Base-by-base conservation (phyloP, 2,797 vertebrate species). In the Oryzias dopingdopingensis region DNA sequence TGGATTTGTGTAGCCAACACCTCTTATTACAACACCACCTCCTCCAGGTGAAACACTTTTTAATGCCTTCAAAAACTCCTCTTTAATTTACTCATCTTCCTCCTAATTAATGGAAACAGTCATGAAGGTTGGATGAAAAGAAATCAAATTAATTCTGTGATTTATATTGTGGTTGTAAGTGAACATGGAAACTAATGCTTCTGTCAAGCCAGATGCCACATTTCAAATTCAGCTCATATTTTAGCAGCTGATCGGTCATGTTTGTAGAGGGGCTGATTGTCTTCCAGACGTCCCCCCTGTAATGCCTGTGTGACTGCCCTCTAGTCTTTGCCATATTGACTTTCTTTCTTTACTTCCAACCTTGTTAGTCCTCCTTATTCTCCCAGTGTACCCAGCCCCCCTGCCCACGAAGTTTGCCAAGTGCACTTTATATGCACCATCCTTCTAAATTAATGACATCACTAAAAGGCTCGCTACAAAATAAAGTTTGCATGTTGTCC, bases 361-460 rank as follows among this genome's bases (percentile, higher is more conserved):
- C 81, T 79, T 79, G 79, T 85, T 81, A 67, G 81, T 78, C 59
- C 67, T 77, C 76, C 72, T 83, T 77, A 79, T 84, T 82, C 82
- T 83, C 72, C 76, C 83, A 88, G 85, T 86, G 76, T 81, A 82
- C 73, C 80, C 81, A 79, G 76, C 76, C 80, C 73, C 78, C 77
- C 70, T 67, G 73, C 79, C 70, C 42, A 56, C 73, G 81, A 88
- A 88, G 84, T 91, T 90, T 90, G 90, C 90, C 90, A 92, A 90
- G 82, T 80, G 86, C 88, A 89, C 89, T 91, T 90, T 87, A 87
- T 88, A 87, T 89, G 82, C 89, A 86, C 87, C 85, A 86, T 88
- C 86, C 86, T 82, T 86, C 88, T 90, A 90, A 92, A 92, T 92
- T 87, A 91, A 93, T 92, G 91, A 91, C 91, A 90, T 91, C 90